phyloP scores from a whole-genome alignment of 1,140 invertebrate genomes.

The honey bee (Apis mellifera) region Amel_HAv3.1 CM009934.2:7956001-7956500 shows the following conservation, averaged over 20 bases:
- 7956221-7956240: slow-evolving; percentile 40
- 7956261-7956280: slow-evolving; percentile 36
- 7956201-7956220: slow-evolving; percentile 50
- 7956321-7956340: slow-evolving; percentile 9
- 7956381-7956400: slow-evolving; percentile 48
- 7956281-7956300: slow-evolving; percentile 24
- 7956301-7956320: slow-evolving; percentile 22
- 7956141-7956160: slow-evolving; percentile 31
- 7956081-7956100: not conserved
- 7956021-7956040: not conserved
- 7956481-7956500: not conserved
- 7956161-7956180: slow-evolving; percentile 30
- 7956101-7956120: not conserved
- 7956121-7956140: not conserved
- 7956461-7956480: not conserved
- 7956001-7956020: not conserved
- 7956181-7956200: slow-evolving; percentile 41
- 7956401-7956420: slow-evolving; percentile 41
- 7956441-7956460: not conserved
- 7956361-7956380: slow-evolving; percentile 43
- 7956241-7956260: slow-evolving; percentile 36
- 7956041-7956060: not conserved
- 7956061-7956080: not conserved
- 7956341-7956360: slow-evolving; percentile 39
- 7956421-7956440: slow-evolving; percentile 12